Base-by-base conservation (phyloP, 2,113 vertebrate species). In the Beaufortia kweichowensis region DNA sequence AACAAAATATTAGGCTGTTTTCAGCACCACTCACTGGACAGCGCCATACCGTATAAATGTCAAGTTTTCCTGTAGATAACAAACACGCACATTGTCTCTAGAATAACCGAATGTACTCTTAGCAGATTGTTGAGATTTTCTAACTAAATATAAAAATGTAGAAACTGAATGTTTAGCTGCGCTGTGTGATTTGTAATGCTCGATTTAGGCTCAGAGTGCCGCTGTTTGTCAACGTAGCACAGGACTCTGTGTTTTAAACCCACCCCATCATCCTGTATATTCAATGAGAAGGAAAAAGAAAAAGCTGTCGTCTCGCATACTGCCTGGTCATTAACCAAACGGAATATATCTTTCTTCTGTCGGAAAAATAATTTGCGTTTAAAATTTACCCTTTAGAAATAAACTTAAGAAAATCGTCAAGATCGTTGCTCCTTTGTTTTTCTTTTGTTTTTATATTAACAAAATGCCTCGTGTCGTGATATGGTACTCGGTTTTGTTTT, bases 401-500 rank as follows among this genome's bases (percentile, higher is more conserved):
- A 19, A 3, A 5, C 28, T 33, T 53, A 2, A 10, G 11, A 39
- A 55, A n/a, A 28, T 68, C 41, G 17, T 23, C 4, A 8, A 4
- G 10, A 17, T 8, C 10, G 2, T 12, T 11, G 3, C 21, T 41
- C n/a, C n/a, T n/a, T n/a, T n/a, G n/a, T n/a, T n/a, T 46, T 23
- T 33, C 10, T 41, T 41, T 4, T 64, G n/a, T 62, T 17, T 46
- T 46, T 56, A 29, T 29, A 2, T 33, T 76, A 2, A 2, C 3
- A 57, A 57, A 69, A 75, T 63, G 35, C 1, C n/a, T 31, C 46
- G 75, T 41, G 31, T 89, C 61, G 11, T 86, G 84, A 76, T 82
- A 78, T 9, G 91, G 92, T 67, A 82, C 12, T 43, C 65, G 19
- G 26, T 82, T 17, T 23, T 86, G 12, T 63, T 57, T 8, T 23